Evolutionary conservation across 2,113 vertebrate species (phyloP).

Genomic region (Peromyscus californicus): DNA sequence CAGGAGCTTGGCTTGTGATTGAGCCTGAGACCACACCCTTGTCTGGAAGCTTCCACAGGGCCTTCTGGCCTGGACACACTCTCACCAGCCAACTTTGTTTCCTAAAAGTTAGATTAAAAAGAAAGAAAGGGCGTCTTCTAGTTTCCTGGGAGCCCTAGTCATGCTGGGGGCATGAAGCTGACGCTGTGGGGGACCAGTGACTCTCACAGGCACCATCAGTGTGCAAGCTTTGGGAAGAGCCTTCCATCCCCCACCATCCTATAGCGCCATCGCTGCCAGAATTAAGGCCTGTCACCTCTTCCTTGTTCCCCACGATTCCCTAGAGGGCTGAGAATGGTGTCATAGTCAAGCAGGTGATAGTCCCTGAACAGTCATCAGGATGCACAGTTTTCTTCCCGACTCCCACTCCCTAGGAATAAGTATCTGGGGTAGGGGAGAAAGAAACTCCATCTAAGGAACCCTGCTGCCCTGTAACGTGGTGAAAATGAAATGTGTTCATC

Average conservation of each 20-base stretch:
- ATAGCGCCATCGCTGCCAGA: not conserved
- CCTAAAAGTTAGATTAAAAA: not conserved
- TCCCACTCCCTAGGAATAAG: not conserved
- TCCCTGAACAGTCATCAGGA: not conserved
- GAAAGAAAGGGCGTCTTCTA: not conserved
- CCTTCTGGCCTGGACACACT: not conserved
- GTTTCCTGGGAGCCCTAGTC: not conserved
- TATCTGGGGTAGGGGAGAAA: accelerated
- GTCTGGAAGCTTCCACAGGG: not conserved
- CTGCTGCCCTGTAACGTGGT: accelerated
- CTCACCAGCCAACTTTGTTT: not conserved
- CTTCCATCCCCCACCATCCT: not conserved
- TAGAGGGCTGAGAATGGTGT: not conserved
- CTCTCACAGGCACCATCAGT: not conserved
- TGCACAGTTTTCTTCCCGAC: not conserved
- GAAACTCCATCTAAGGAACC: not conserved
- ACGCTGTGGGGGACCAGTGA: not conserved
- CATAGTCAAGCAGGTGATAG: not conserved
- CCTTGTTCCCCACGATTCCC: not conserved
- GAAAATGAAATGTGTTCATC: not conserved
- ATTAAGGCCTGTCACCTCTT: not conserved
- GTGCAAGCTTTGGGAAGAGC: not conserved
- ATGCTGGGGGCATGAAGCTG: not conserved
- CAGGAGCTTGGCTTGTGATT: not conserved
- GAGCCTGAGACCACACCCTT: not conserved